phyloP scores from a whole-genome alignment of 2,797 vertebrate species.

The Sebastes steindachneri region DNA sequence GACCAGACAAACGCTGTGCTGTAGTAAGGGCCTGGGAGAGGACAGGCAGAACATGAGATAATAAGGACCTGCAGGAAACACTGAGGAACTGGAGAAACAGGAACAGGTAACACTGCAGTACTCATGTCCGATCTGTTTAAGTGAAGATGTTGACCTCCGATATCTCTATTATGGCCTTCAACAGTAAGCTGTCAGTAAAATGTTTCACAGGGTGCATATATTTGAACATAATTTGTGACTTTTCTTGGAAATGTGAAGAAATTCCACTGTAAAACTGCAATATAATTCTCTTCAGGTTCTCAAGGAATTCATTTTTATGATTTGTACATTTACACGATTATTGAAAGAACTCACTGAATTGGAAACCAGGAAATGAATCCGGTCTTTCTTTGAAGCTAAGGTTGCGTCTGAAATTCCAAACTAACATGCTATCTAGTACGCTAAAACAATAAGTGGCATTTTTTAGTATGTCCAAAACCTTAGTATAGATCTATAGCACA shows the following conservation, averaged over 20 bases:
- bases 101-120: neutral
- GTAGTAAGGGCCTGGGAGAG: constrained; percentile 10
- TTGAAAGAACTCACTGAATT: neutral
- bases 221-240: neutral
- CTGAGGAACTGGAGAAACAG: neutral
- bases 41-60: neutral
- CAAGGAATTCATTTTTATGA: neutral
- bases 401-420: too few species aligned
- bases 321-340: neutral
- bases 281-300: neutral
- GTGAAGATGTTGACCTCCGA: neutral
- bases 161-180: neutral
- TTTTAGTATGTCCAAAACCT: too few species aligned
- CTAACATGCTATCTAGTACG: too few species aligned
- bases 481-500: too few species aligned
- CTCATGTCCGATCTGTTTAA: neutral
- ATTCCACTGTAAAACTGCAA: neutral
- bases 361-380: neutral
- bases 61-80: constrained; percentile 20
- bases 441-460: too few species aligned
- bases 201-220: neutral
- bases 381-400: neutral
- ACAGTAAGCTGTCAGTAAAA: neutral
- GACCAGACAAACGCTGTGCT: constrained; percentile 20
- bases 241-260: neutral